These are phyloP conservation scores for Ciconia stormi DNA, from an alignment of 2,113 vertebrate genomes.

Conservation along the genomic window DNA sequence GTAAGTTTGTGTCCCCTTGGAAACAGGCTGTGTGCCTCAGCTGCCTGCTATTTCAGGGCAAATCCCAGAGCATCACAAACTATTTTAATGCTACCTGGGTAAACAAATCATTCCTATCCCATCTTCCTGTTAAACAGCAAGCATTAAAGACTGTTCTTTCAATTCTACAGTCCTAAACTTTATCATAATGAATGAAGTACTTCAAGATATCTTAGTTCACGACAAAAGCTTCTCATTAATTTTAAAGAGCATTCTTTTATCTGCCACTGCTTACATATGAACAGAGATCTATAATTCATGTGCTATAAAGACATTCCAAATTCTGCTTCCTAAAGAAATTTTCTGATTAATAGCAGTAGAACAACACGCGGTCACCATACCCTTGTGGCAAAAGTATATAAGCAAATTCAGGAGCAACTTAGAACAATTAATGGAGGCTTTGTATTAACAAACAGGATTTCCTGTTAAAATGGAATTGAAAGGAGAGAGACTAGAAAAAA, in stretches of 20 bases:
- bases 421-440: not conserved
- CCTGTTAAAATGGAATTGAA: conserved; percentile 38
- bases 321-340: not conserved
- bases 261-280: not conserved
- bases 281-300: not conserved
- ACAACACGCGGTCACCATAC: not conserved
- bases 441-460: conserved; percentile 44
- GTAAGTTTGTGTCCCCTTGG: not conserved
- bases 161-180: not conserved
- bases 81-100: not conserved
- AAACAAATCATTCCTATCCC: not conserved
- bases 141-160: not conserved
- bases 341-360: not conserved
- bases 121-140: not conserved
- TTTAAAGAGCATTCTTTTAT: not conserved
- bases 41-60: not conserved
- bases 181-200: not conserved
- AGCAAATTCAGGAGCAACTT: not conserved
- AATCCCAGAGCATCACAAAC: not conserved
- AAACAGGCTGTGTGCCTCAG: not conserved
- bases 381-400: not conserved
- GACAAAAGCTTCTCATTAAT: not conserved
- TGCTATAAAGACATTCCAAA: not conserved
- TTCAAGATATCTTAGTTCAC: not conserved
- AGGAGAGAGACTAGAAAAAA: conserved; percentile 37